Evolutionary conservation across 2,113 vertebrate genomes (phyloP), one percentile per base, ranked within the genome.

Genomic region (Paracanthobrama guichenoti): DNA sequence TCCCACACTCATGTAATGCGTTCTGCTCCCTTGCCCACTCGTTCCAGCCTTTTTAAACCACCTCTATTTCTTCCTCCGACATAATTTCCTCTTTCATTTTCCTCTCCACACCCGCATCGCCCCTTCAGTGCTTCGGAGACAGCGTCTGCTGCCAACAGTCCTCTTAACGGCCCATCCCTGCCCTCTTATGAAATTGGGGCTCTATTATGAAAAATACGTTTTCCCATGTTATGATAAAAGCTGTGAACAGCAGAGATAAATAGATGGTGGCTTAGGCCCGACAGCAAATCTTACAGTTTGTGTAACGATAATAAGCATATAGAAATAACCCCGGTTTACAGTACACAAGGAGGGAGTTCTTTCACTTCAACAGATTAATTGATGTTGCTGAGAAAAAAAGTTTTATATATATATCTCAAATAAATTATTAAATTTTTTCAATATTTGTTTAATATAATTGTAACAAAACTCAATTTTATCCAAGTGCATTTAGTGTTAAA

Each of bases 121-220:
- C 72, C n/a, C 71, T 66, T 87, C 75, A 73, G 62, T 67, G 62
- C 46, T 42, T 55, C 26, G 12, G 64, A 82, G 44, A 62, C 74
- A 14, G 69, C 16, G 64, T 71, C 53, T 75, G 62, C 71, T 80
- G 77, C 71, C 16, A 50, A 64, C 69, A 81, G 62, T 9, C 3
- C 60, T 48, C 48, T 76, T 81, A 69, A 87, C 74, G 2, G 55
- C 67, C 79, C 46, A 48, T 24, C 42, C 64, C 77, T 72, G 77
- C 50, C 71, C 79, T 86, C 60, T 81, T 86, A 78, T 77, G 53
- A 81, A 88, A 84, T 88, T 80, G 81, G 28, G n/a, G 71, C 85
- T 81, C 71, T 84, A 67, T 88, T 86, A 79, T 80, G 60, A 77
- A 64, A 53, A 88, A 83, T 75, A 26, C 60, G 14, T 42, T 80